Percentiles rank a stretch among this genome's conserved stretches.
Evolutionary conservation across 2,113 vertebrate genomes (phyloP).

Genomic region (Ptyas mucosa): DNA sequence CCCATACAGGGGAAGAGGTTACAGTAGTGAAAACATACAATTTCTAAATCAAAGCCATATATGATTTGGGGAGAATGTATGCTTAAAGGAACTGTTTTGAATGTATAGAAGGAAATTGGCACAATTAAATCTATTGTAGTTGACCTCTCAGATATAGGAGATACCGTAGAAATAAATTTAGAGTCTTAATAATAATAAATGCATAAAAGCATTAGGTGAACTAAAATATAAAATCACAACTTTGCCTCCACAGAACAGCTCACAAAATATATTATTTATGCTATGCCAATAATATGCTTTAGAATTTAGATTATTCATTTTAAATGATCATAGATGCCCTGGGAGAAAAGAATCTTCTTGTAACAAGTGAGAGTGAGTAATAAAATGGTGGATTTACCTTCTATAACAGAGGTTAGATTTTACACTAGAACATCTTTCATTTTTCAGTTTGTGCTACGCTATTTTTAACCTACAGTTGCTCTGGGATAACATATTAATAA

Average conservation of each 20-base stretch:
- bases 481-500: neutral
- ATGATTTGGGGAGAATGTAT: neutral
- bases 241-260: neutral
- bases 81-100: neutral
- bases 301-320: constrained; percentile 49
- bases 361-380: constrained; percentile 14
- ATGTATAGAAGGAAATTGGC: neutral
- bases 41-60: neutral
- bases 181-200: neutral
- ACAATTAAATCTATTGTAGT: neutral
- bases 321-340: constrained; percentile 64
- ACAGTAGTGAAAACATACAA: neutral
- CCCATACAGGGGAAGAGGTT: too few relatives aligned
- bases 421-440: neutral
- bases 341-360: constrained; percentile 60
- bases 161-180: neutral
- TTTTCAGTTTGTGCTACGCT: neutral
- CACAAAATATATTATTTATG: constrained; percentile 4
- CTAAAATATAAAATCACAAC: neutral
- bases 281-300: constrained; percentile 56
- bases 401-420: constrained; percentile 47
- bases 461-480: neutral
- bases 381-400: constrained; percentile 46
- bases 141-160: neutral
- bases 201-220: neutral